Evolutionary conservation across 92 coral and sea anemone genomes (phyloP), one percentile per base, ranked within the genome.

Genomic region (Chrysogorgia sp.): DNA sequence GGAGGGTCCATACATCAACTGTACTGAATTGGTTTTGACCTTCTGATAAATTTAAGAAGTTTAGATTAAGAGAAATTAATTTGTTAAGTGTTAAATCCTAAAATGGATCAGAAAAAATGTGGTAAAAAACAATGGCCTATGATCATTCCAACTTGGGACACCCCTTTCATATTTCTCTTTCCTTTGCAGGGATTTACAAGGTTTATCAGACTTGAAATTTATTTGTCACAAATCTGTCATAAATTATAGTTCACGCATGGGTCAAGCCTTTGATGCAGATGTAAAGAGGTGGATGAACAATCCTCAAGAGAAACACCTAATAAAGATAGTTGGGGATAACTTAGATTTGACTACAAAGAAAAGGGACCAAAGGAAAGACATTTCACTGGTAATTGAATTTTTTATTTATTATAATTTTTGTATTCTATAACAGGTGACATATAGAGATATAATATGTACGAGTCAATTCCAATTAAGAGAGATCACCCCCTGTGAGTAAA

Each of bases 261-360:
- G 66, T 25, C 52, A 65, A 26, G 47, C 48, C 77, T 55, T 66
- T 79, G 84, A 79, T 66, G 77, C 84, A 67, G 64, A 79, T 48
- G 77, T 67, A 9, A 79, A 79, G 84, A 79, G 57, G 49, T 56
- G 84, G 59, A 67, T 67, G 25, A 75, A 65, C 13, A 63, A 55
- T 30, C 77, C 76, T 49, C 60, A 56, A 45, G 83, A 79, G 52
- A 79, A 79, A 34, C 83, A 66, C 47, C 65, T 79, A 6, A 75
- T 79, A 23, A 80, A 50, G 47, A 80, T 55, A 63, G 84, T 80
- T 67, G 84, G 21, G 84, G 65, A n/a, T n/a, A n/a, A n/a, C n/a
- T n/a, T n/a, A n/a, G n/a, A n/a, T n/a, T n/a, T n/a, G n/a, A n/a
- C n/a, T 52, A 74, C 63, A 15, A 52, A 75, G 52, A 79, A 79